Conservation (phyloP, 1,140 invertebrate species). For the Diachasma alloeum region DNA sequence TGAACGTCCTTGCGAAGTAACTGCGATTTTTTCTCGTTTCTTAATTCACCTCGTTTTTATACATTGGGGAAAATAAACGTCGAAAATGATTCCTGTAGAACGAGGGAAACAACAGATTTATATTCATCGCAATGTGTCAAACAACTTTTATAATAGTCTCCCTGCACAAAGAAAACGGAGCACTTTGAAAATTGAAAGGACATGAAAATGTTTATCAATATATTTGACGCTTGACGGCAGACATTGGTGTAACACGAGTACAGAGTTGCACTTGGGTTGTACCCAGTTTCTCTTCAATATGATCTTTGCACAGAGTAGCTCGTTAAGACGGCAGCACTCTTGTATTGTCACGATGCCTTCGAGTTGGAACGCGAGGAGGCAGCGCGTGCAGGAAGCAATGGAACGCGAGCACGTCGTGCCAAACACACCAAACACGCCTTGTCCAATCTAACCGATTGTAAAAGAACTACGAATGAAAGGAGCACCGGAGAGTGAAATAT, state of each 20-base stretch:
- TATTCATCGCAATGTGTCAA: not conserved
- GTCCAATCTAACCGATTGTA: slow-evolving; percentile 32
- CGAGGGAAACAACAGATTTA: not conserved
- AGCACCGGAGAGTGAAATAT: slow-evolving; percentile 24
- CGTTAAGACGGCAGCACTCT: slow-evolving; percentile 22
- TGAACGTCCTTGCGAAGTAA: slow-evolving; percentile 57
- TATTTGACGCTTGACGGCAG: slow-evolving; percentile 21
- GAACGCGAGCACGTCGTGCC: not conserved
- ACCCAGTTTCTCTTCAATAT: not conserved
- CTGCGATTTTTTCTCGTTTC: slow-evolving; percentile 11
- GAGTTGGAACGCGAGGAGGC: not conserved
- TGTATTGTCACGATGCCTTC: slow-evolving; percentile 26
- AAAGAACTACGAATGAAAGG: slow-evolving; percentile 26
- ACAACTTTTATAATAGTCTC: not conserved
- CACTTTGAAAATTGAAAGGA: too few relatives aligned
- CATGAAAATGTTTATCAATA: slow-evolving; percentile 38
- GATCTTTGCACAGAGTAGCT: slow-evolving; percentile 5
- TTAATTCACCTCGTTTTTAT: not conserved
- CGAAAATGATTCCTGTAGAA: not conserved
- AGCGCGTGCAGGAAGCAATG: slow-evolving; percentile 20
- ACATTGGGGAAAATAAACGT: not conserved
- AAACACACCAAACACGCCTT: slow-evolving; percentile 21
- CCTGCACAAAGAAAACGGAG: too few relatives aligned
- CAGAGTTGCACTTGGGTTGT: slow-evolving; percentile 13
- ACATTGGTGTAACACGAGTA: not conserved